Evolutionary conservation across 2,888 invertebrate species (phyloP), one percentile per base, ranked within the genome.

Genomic region (Rotaria sp.): DNA sequence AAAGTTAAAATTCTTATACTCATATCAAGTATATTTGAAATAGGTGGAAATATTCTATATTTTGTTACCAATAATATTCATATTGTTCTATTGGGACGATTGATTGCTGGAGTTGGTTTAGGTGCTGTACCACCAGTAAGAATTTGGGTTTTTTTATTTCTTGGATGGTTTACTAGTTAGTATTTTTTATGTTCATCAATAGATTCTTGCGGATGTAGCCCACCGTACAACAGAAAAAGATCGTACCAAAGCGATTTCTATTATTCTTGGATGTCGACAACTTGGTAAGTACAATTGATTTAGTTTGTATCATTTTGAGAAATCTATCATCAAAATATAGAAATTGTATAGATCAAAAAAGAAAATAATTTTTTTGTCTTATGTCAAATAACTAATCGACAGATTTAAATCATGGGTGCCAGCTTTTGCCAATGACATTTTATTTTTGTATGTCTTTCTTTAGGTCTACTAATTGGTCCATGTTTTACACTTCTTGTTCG

Each of bases 21-120:
- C 7, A 88, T 91, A 85, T 89, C 91, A 35, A 89, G 89, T 84
- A 26, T 90, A 38, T 90, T 89, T 86, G 90, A 90, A 88, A 88
- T 90, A 15, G 88, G 88, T 52, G 92, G 92, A 18, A 92, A 90
- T 87, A 87, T 91, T 85, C 90, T 91, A 89, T 92, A 92, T 88
- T 91, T 91, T 85, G 86, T 91, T 85, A 92, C 91, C 13, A 88
- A 90, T 30, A 90, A 90, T 50, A 89, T 90, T 38, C 91, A 91
- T 90, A 90, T 92, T 84, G 88, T 92, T 50, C 88, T 92, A 7
- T 88, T 88, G 24, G 90, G 91, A 80, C 88, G 92, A 80, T 88
- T 92, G 21, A 88, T 92, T 21, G 90, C 91, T 88, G 92, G 92
- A 91, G 88, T 87, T 38, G 67, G 85, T n/a, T 45, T 86, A 13